phyloP scores from a whole-genome alignment of 2,888 invertebrate genomes.

The Ptilodon capucinus region DNA sequence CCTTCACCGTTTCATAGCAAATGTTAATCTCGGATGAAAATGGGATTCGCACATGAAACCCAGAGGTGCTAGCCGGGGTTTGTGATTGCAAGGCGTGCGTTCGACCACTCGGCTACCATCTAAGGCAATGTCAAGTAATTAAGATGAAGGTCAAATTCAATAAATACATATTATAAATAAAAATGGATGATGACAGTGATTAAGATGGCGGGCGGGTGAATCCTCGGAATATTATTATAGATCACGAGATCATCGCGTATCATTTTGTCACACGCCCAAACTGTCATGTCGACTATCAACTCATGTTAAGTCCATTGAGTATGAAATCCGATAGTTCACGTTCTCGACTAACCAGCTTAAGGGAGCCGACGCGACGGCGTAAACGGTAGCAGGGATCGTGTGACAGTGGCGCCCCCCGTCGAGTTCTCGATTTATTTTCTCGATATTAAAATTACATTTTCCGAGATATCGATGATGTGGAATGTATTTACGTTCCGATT shows the following conservation, averaged over 20 bases:
- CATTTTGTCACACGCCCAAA: conserved; percentile 26
- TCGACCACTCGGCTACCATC: no score
- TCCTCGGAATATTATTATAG: no score
- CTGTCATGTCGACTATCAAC: conserved; percentile 38
- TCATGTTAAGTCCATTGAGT: conserved; percentile 62
- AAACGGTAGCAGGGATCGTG: conserved; percentile 73
- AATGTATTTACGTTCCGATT: conserved; percentile 26
- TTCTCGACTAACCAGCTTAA: conserved; percentile 46
- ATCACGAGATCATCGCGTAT: conserved; percentile 3
- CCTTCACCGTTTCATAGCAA: no score
- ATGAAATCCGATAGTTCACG: conserved; percentile 61
- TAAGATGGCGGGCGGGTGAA: no score
- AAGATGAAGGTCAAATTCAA: no score
- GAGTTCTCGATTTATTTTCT: conserved; percentile 40
- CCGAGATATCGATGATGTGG: conserved; percentile 30
- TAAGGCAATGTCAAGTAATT: no score
- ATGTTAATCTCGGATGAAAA: no score
- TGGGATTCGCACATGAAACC: no score
- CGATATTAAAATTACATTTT: conserved; percentile 40
- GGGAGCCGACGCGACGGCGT: conserved; percentile 53
- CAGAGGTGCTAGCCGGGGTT: no score
- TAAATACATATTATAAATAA: no score
- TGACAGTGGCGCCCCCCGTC: conserved; percentile 68
- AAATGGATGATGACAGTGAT: no score
- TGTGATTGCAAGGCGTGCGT: no score